Percentiles rank a stretch among this genome's conserved stretches.
Conservation (phyloP, 2,888 invertebrate genomes). For the Nomada hirtipes region DNA sequence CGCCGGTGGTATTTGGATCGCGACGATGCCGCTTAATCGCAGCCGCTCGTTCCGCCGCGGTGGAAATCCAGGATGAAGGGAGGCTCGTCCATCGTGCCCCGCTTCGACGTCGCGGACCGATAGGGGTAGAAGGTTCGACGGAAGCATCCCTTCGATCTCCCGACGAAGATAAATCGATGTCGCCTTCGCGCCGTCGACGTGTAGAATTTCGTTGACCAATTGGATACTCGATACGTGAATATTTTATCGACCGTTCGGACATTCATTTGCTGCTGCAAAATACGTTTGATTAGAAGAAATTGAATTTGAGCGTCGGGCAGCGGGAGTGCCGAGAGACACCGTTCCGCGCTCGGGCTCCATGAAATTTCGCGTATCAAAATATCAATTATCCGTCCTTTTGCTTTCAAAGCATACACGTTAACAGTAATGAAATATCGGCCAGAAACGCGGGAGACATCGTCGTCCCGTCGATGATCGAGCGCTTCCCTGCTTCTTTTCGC, state of each 20-base stretch:
- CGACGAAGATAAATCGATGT: not conserved
- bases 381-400: conserved; percentile 62
- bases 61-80: not conserved
- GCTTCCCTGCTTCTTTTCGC: conserved; percentile 23
- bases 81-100: too few relatives aligned
- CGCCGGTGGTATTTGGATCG: not conserved
- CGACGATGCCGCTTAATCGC: not conserved
- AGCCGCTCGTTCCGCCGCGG: not conserved
- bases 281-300: conserved; percentile 67
- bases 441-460: conserved; percentile 25
- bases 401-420: conserved; percentile 59
- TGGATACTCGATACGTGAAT: conserved; percentile 44
- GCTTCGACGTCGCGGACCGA: too few relatives aligned
- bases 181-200: not conserved
- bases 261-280: conserved; percentile 62
- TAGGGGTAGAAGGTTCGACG: not conserved
- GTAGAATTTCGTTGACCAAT: not conserved
- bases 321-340: conserved; percentile 26
- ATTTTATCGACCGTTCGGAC: conserved; percentile 60
- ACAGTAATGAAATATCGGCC: conserved; percentile 55
- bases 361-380: conserved; percentile 66
- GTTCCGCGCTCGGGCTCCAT: conserved; percentile 17
- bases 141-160: not conserved
- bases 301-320: conserved; percentile 65
- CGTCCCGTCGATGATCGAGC: conserved; percentile 25